These are phyloP conservation scores for Therioaphis trifolii DNA, from an alignment of 2,888 invertebrate genomes.

Conservation along the genomic window DNA sequence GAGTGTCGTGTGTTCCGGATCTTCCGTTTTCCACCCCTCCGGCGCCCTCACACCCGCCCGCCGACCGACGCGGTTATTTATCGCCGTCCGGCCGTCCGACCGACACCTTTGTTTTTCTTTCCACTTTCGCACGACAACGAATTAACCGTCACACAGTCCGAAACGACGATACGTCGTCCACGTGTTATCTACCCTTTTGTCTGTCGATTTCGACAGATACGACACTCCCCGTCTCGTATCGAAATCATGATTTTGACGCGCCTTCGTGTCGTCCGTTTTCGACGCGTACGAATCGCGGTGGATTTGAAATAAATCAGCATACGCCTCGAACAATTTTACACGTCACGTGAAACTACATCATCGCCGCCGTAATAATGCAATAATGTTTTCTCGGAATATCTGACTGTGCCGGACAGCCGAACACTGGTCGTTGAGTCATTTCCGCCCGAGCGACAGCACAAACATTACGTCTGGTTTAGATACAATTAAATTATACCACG, in stretches of 20 bases:
- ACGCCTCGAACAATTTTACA: background rate
- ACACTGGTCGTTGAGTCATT: background rate
- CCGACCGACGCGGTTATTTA: constrained; percentile 5
- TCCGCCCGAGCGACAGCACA: no score
- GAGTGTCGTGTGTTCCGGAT: constrained; percentile 26
- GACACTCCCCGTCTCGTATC: background rate
- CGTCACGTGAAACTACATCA: background rate
- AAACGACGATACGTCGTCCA: background rate
- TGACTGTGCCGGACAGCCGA: background rate
- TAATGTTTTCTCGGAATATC: background rate
- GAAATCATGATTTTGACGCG: background rate
- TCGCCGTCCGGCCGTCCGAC: background rate
- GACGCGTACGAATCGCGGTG: background rate
- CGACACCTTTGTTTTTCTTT: constrained; percentile 33
- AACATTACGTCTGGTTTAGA: no score
- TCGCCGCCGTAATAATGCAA: background rate
- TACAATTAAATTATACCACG: no score
- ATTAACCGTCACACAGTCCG: background rate
- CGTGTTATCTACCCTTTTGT: background rate
- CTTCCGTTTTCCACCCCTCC: background rate
- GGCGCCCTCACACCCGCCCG: background rate
- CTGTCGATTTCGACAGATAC: background rate
- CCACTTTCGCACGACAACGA: background rate
- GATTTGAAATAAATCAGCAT: background rate
- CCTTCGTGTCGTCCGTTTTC: background rate